phyloP scores from a whole-genome alignment of 2,113 vertebrate species.

The Ranitomeya variabilis region DNA sequence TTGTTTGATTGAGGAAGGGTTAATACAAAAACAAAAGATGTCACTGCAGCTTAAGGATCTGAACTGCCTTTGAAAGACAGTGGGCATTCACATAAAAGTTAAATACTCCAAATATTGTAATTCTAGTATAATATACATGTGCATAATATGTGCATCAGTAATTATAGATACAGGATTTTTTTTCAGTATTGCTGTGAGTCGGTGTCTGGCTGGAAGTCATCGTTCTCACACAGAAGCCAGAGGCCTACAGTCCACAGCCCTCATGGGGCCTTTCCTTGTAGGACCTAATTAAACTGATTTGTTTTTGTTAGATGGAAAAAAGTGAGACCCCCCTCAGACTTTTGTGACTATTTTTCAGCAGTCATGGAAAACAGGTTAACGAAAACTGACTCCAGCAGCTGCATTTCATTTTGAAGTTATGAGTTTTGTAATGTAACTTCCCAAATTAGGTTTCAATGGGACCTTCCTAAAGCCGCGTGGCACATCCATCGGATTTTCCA shows the following conservation, averaged over 20 bases:
- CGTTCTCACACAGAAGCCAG: conserved; percentile 41
- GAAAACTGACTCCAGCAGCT: conserved; percentile 41
- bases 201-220: conserved; percentile 16
- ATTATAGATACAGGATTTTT: not conserved
- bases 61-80: not conserved
- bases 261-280: conserved; percentile 31
- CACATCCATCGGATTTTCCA: conserved; percentile 21
- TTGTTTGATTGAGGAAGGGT: no score
- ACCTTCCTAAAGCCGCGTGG: conserved; percentile 44
- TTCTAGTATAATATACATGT: not conserved
- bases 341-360: conserved; percentile 47
- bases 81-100: not conserved
- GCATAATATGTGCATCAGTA: not conserved
- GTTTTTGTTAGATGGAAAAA: conserved; percentile 38
- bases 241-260: conserved; percentile 9
- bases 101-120: not conserved
- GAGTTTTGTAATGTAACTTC: conserved; percentile 53
- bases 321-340: conserved; percentile 16
- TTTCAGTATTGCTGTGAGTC: not conserved
- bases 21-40: no score
- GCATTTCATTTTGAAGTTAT: conserved; percentile 48
- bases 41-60: not conserved
- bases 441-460: conserved; percentile 50
- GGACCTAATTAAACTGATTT: conserved; percentile 41
- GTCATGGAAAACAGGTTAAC: conserved; percentile 48